Conservation (phyloP, 2,797 vertebrate species). For the Cheracebus regulus region DNA sequence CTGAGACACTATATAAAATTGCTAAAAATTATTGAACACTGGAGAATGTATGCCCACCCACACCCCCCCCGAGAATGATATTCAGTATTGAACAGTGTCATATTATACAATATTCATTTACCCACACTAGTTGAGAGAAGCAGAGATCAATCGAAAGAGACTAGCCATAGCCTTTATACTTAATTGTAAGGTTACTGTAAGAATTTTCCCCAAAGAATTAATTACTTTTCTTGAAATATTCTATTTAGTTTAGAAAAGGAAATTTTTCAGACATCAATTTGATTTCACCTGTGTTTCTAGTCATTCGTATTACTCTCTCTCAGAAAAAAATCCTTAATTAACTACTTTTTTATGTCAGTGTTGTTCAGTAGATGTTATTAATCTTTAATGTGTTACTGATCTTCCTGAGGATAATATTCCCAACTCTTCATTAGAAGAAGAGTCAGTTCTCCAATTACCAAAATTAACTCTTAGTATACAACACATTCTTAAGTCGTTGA, state of each 20-base stretch:
- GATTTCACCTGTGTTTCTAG: neutral
- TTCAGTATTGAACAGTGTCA: neutral
- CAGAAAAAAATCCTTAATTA: neutral
- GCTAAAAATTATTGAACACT: neutral
- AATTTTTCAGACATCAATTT: constrained; percentile 1
- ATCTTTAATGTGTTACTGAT: neutral
- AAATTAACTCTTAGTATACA: constrained; percentile 1
- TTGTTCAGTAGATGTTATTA: neutral
- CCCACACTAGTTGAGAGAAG: neutral
- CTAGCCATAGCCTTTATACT: neutral
- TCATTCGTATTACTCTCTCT: neutral
- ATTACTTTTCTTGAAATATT: constrained; percentile 34
- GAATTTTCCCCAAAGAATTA: neutral
- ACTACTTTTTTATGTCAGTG: neutral
- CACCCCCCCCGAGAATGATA: neutral
- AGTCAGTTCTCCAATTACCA: neutral
- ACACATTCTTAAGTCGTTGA: neutral
- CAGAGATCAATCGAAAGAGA: neutral
- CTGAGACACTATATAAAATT: neutral
- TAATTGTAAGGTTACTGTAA: neutral
- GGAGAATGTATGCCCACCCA: neutral
- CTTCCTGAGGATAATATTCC: neutral
- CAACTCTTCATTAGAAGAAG: neutral
- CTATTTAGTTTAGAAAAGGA: neutral
- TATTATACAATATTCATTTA: neutral